Conservation (phyloP, 2,113 vertebrate genomes). For the Pelusios castaneus region DNA sequence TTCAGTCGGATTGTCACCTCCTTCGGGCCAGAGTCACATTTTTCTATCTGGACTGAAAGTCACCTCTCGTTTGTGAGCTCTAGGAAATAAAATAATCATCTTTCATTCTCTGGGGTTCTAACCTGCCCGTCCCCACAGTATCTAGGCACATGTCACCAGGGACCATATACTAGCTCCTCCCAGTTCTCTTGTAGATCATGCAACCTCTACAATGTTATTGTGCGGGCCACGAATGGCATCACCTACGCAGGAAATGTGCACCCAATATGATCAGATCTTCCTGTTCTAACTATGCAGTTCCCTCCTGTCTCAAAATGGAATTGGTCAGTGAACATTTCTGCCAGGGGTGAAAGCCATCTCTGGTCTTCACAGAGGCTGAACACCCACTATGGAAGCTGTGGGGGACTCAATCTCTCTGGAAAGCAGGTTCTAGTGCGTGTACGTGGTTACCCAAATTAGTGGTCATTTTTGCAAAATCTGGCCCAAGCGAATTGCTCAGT, state of each 20-base stretch:
- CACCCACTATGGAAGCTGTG: neutral
- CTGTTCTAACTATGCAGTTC: neutral
- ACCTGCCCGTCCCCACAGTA: rapidly evolving
- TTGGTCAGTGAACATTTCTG: neutral
- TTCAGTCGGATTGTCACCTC: neutral
- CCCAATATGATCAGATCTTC: neutral
- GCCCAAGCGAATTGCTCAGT: neutral
- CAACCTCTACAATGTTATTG: rapidly evolving
- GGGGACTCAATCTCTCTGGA: neutral
- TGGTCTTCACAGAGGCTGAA: neutral
- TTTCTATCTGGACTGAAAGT: neutral
- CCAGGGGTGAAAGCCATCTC: neutral
- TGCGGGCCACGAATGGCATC: neutral
- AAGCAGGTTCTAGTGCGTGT: neutral
- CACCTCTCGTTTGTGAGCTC: neutral
- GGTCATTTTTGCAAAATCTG: neutral
- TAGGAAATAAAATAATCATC: neutral
- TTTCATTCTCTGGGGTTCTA: too few relatives aligned
- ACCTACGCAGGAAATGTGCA: neutral
- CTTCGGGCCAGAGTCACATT: rapidly evolving
- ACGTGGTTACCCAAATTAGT: rapidly evolving
- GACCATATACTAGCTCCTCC: rapidly evolving
- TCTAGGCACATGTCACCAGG: rapidly evolving
- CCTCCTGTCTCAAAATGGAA: neutral
- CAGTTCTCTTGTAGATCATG: neutral